Evolutionary conservation across 2,888 invertebrate species (phyloP).

Genomic region (Neria commutata): DNA sequence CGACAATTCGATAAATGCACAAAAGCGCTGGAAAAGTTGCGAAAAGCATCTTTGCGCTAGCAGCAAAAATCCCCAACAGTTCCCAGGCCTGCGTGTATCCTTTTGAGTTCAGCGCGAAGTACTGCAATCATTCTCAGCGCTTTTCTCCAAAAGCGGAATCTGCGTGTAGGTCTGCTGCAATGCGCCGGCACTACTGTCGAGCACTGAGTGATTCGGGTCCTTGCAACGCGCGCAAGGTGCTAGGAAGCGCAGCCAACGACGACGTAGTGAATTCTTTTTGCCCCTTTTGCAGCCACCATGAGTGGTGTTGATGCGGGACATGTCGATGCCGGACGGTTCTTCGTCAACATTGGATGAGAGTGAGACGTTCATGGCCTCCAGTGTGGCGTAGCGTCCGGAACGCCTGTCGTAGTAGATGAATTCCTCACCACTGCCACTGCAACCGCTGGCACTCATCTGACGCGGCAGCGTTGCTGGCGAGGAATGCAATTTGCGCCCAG

Average conservation of each 20-base stretch:
- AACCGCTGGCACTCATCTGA: background rate
- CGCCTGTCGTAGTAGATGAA: slow-evolving; percentile 36
- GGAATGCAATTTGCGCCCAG: slow-evolving; percentile 3
- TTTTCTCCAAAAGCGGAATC: slow-evolving; percentile 43
- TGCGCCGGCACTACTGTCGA: slow-evolving; percentile 34
- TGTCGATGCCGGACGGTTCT: slow-evolving; percentile 1
- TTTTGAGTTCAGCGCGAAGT: slow-evolving; percentile 29
- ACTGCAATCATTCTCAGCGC: slow-evolving; percentile 25
- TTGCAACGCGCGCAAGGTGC: slow-evolving; percentile 51
- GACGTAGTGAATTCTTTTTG: slow-evolving; percentile 35
- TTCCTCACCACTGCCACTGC: slow-evolving; percentile 23
- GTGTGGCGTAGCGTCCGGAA: slow-evolving; percentile 34
- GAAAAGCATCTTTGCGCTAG: background rate
- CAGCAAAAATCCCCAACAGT: slow-evolving; percentile 12
- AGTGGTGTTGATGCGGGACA: background rate
- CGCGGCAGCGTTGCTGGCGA: background rate
- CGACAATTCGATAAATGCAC: background rate
- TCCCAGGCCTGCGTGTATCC: slow-evolving; percentile 28
- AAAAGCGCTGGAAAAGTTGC: background rate
- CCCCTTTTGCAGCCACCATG: slow-evolving; percentile 14
- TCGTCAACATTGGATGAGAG: background rate
- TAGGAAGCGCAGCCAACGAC: slow-evolving; percentile 47
- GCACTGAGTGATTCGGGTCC: slow-evolving; percentile 34
- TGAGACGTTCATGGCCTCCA: slow-evolving; percentile 1
- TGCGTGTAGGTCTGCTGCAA: slow-evolving; percentile 44